Conservation (phyloP, 1,140 invertebrate species). For the Spodoptera frugiperda region DNA sequence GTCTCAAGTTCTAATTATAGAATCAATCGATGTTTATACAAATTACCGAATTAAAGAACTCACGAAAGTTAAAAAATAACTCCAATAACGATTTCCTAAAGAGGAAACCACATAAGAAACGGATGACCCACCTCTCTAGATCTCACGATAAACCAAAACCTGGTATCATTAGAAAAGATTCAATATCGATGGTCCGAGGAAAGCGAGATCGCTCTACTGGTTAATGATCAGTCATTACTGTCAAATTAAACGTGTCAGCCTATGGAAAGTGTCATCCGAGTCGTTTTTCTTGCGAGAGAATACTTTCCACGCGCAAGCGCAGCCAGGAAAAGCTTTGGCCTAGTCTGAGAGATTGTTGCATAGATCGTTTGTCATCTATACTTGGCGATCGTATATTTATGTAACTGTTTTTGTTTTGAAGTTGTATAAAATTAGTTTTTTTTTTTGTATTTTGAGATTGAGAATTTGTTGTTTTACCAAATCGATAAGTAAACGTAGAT, state of each 20-base stretch:
- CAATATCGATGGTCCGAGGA: conserved; percentile 26
- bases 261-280: conserved; percentile 72
- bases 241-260: conserved; percentile 67
- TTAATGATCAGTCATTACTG: conserved; percentile 73
- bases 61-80: no score
- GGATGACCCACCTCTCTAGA: conserved; percentile 1
- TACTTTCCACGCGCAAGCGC: conserved; percentile 61
- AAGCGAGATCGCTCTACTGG: conserved; percentile 46
- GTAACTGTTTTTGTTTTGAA: background rate
- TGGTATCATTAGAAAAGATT: conserved; percentile 38
- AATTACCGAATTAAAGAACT: no score
- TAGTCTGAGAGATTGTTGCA: background rate
- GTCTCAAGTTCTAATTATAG: no score
- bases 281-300: conserved; percentile 51
- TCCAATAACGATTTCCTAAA: background rate
- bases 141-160: conserved; percentile 12
- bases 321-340: conserved; percentile 53
- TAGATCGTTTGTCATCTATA: background rate
- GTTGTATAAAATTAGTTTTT: background rate
- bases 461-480: no score
- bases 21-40: no score
- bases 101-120: background rate
- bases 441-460: background rate
- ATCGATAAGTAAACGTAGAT: no score
- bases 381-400: background rate